Evolutionary conservation across 2,113 vertebrate species (phyloP).

Genomic region (Oryzias curvinotus): DNA sequence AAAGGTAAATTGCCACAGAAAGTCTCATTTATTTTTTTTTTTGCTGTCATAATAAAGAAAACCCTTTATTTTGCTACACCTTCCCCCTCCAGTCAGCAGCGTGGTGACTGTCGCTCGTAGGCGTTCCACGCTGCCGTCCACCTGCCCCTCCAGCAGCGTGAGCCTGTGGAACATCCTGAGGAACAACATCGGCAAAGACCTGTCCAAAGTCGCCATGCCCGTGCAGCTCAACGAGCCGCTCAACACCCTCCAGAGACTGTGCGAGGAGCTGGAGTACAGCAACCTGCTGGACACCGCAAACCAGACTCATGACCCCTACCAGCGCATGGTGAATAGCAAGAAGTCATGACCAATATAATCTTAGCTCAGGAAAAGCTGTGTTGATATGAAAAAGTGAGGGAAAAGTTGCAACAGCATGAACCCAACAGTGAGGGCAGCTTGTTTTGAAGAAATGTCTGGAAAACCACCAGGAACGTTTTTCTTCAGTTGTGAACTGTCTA

Average conservation of each 20-base stretch:
- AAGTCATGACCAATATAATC: not conserved
- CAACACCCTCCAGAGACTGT: constrained; percentile 93
- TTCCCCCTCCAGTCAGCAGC: constrained; percentile 38
- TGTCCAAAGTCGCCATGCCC: constrained; percentile 97
- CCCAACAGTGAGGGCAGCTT: too few species aligned
- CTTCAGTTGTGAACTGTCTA: too few species aligned
- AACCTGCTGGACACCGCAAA: constrained; percentile 91
- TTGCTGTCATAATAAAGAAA: too few species aligned
- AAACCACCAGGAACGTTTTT: too few species aligned
- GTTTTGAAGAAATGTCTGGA: too few species aligned
- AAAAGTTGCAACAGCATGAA: too few species aligned
- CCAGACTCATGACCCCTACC: constrained; percentile 74
- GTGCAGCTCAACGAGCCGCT: constrained; percentile 94
- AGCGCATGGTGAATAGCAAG: constrained; percentile 85
- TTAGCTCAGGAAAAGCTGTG: too few species aligned
- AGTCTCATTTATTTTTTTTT: too few species aligned
- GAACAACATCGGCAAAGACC: constrained; percentile 97
- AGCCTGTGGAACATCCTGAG: constrained; percentile 95
- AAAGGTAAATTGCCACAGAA: too few species aligned
- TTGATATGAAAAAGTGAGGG: too few species aligned
- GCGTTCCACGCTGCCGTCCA: constrained; percentile 82
- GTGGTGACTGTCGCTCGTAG: constrained; percentile 52
- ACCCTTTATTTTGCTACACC: not conserved
- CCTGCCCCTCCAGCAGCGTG: constrained; percentile 85
- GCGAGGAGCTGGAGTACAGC: constrained; percentile 96